Conservation (phyloP, 2,888 invertebrate genomes). For the Muschampia plurimacula region DNA sequence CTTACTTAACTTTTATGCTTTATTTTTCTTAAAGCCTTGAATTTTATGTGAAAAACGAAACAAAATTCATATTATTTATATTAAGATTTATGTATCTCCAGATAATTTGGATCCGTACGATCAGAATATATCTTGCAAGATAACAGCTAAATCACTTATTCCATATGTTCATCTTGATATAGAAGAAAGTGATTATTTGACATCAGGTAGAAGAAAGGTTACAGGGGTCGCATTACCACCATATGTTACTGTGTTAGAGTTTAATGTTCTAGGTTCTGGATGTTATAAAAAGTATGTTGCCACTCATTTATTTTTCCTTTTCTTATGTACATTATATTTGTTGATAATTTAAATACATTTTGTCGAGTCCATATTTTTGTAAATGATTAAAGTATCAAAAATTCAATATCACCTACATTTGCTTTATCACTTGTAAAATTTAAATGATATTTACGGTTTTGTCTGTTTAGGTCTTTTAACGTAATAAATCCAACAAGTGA, state of each 20-base stretch:
- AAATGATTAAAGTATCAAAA: too few relatives aligned
- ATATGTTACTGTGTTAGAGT: conserved; percentile 87
- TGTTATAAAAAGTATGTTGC: conserved; percentile 77
- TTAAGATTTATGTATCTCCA: conserved; percentile 44
- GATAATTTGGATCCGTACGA: conserved; percentile 84
- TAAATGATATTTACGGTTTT: neutral
- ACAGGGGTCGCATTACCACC: conserved; percentile 70
- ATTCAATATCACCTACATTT: too few relatives aligned
- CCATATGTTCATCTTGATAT: conserved; percentile 90
- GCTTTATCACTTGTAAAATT: too few relatives aligned
- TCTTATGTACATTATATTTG: neutral
- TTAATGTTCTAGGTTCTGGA: conserved; percentile 87
- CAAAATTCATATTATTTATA: neutral
- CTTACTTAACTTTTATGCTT: too few relatives aligned
- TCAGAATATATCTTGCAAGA: conserved; percentile 78
- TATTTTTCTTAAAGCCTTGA: too few relatives aligned
- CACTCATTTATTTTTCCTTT: neutral
- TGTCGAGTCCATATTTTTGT: too few relatives aligned
- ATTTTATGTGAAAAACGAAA: neutral
- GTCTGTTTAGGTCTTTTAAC: conserved; percentile 82
- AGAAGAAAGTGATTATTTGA: conserved; percentile 87
- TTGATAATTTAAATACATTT: too few relatives aligned
- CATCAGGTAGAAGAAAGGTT: conserved; percentile 71
- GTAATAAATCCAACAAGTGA: conserved; percentile 88
- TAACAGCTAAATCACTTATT: conserved; percentile 87